Base-by-base conservation (phyloP, 2,113 vertebrate genomes). In the Cryptomyrus ogoouensis region DNA sequence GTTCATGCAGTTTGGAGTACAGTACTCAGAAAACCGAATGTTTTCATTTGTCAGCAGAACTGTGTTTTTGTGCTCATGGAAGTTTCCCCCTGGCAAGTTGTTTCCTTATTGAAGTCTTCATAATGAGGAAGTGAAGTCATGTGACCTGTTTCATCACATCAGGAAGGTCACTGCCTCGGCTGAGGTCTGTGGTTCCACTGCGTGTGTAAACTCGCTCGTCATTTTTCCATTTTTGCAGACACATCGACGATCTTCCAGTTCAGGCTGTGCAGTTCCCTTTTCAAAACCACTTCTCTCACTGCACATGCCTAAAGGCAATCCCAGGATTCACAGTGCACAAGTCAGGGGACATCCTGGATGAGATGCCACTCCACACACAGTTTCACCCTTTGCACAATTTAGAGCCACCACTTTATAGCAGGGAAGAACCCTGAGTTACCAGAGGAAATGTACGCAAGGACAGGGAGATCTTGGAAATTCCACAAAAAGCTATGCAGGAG, bases 1-100 rank as follows among this genome's bases (percentile, higher is more conserved):
- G 15, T 13, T 3, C 62, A 91, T 93, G 50, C 0, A 93, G n/a
- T 31, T 31, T 70, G n/a, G 62, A 31, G 27, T 70, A 31, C 3
- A 0, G 7, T 31, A 70, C 62, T 70, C 27, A 70, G 62, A 70
- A 70, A 70, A 13, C 62, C 10, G 0, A 70, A 70, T 92, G 46
- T 92, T 91, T 89, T 5, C 83, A 42, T 66, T 52, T 52, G 44
- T 49, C 46, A 77, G 46, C 87, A 17, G 42, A 42, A n/a, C 74
- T 70, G 88, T 56, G 3, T 35, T 35, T 83, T 3, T n/a, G 83
- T 83, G 49, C 7, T 24, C 50, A 39, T 21, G 62, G 39, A 52
- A 52, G 31, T 74, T 50, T 17, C 0, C 80, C 39, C 19, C 31
- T 17, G 39, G 77, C 13, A 44, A 44, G 39, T 46, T 35, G 42